Base-by-base conservation (phyloP, 2,888 invertebrate species). In the Cordylochernes scorpioides region DNA sequence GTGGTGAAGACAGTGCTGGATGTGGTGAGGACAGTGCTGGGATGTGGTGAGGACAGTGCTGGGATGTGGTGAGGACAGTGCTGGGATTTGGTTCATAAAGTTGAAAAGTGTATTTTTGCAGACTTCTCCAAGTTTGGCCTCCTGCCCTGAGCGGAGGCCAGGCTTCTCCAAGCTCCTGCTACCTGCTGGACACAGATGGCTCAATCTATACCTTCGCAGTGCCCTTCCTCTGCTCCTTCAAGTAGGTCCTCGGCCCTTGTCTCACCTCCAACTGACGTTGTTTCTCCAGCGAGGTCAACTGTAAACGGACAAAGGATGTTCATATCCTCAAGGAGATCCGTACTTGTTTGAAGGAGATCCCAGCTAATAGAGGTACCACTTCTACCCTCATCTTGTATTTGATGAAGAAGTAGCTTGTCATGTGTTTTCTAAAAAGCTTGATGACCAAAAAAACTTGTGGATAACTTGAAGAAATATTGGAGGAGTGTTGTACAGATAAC, bases 341-440 rank as follows among this genome's bases (percentile, higher is more conserved):
- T 40, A 39, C 46, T 12, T 28, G 45, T 9, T 38, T 57, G 27
- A 54, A 42, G 74, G 73, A 49, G 80, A 74, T 42, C 73, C 71
- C 48, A 75, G 75, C n/a, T 52, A 80, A 75, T 33, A 71, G 71
- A 44, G 65, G 73, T 44, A 73, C 78, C 0, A 65, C 77, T 42
- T 88, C 88, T 52, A 62, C 84, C 29, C 80, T 86, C 54, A 58
- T 80, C 25, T 59, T 84, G n/a, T n/a, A n/a, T n/a, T n/a, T n/a
- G n/a, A n/a, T 34, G 68, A 75, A 46, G 70, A 74, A 41, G 52
- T 59, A 10, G 56, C 57, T 40, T 39, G 46, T 10, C 29, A 44
- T 9, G 38, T 57, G 27, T 53, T 50, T 33, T 51, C 51, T 28
- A 42, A 42, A 13, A 25, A 12, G 8, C 6, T 8, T 4, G 10